Evolutionary conservation across 2,113 vertebrate genomes (phyloP), one percentile per base, ranked within the genome.

Genomic region (Gasterosteus aculeatus): DNA sequence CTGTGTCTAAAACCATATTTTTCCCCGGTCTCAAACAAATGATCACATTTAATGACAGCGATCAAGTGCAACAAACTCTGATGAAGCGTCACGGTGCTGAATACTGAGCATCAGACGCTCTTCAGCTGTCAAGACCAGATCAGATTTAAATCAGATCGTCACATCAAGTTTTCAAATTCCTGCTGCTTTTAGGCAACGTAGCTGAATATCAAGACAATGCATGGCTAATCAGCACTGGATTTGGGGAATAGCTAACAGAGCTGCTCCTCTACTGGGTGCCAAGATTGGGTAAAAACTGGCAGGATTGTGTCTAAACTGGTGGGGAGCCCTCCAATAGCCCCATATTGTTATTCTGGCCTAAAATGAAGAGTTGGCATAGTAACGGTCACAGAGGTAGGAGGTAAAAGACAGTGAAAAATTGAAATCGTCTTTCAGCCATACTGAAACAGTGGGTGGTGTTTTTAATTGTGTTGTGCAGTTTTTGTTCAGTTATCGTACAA

Each of bases 201-300:
- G 57, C 66, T 31, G 47, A 58, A 74, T 65, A 81, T 81, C 53
- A 68, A 66, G 69, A 65, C 71, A 58, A 31, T 26, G 71, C 58
- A 59, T 67, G 72, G 68, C 58, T 66, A 80, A 72, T 82, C 75
- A 72, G 63, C 14, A 26, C 38, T 56, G 47, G 31, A 77, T 67
- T 76, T 80, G 16, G 51, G 68, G 58, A 71, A 60, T 56, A 31
- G 69, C 51, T 72, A 46, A 69, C 74, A 74, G 46, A 81, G 63
- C 69, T 69, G 62, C 41, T 75, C 11, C 33, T 75, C 44, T 15
- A 53, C 60, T 74, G 16, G 76, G 46, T 59, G 75, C 75, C 83
- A 87, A 79, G 60, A 70, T 68, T 71, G 39, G 18, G 31, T 2
- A 19, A 66, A 78, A 77, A 75, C 82, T 85, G 82, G 71, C 72